These are phyloP conservation scores for Tupaia chinensis DNA, from an alignment of 2,113 vertebrate genomes.

Conservation along the genomic window DNA sequence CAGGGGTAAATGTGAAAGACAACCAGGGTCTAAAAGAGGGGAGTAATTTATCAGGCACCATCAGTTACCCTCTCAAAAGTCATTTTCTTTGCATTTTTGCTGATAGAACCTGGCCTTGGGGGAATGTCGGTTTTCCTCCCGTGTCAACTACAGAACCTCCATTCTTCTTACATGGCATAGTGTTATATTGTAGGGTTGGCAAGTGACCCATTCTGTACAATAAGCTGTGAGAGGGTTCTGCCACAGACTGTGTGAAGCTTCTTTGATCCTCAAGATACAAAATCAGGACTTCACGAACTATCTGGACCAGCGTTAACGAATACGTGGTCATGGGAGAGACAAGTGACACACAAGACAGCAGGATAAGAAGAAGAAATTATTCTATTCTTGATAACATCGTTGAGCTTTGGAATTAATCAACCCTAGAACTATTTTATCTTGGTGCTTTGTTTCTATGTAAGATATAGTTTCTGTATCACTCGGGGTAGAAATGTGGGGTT, in stretches of 20 bases:
- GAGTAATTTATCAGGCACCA: neutral
- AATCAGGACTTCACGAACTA: neutral
- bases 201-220: neutral
- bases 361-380: neutral
- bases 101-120: neutral
- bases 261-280: neutral
- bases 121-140: no score
- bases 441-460: neutral
- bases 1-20: neutral
- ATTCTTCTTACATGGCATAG: neutral
- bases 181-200: accelerated
- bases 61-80: neutral
- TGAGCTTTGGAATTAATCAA: neutral
- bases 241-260: neutral
- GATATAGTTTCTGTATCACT: neutral
- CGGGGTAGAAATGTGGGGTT: neutral
- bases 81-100: neutral
- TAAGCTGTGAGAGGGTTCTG: neutral
- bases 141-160: neutral
- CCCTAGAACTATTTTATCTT: neutral
- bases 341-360: neutral
- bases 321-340: neutral
- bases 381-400: neutral
- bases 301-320: neutral
- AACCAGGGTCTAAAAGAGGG: neutral